Percentiles rank a stretch among this genome's conserved stretches.
These are phyloP conservation scores for Simalia tracyae DNA, from an alignment of 2,797 vertebrate species.

Conservation along the genomic window DNA sequence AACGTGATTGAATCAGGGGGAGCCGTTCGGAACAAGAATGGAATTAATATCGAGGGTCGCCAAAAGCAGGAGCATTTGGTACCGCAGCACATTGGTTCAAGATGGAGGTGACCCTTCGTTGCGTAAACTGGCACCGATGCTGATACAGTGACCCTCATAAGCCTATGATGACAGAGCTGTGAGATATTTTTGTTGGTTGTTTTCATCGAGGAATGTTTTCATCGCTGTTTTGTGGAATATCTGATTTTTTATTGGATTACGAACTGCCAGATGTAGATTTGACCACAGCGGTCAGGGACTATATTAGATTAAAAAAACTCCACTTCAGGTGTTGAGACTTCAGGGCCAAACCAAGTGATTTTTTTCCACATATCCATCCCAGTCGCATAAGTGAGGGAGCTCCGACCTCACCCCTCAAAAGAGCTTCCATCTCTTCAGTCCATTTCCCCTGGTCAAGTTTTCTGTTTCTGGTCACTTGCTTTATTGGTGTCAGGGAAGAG, in stretches of 20 bases:
- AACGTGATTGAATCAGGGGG: background rate
- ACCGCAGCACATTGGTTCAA: background rate
- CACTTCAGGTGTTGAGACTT: background rate
- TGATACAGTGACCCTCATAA: background rate
- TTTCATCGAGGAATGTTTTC: background rate
- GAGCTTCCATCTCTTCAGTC: background rate
- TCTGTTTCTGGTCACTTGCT: background rate
- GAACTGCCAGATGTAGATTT: background rate
- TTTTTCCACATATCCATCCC: background rate
- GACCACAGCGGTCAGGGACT: background rate
- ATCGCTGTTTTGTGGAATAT: background rate
- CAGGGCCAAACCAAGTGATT: background rate
- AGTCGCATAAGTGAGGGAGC: background rate
- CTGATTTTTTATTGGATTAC: background rate
- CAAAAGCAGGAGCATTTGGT: background rate
- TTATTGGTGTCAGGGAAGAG: background rate
- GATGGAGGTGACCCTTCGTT: background rate
- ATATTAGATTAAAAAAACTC: background rate
- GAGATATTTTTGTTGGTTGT: background rate
- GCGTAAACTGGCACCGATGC: background rate
- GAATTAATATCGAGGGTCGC: background rate
- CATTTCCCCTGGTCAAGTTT: background rate
- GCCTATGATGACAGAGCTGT: background rate
- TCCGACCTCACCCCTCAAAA: too few relatives aligned
- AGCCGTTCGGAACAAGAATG: background rate